Conservation (phyloP, 2,797 vertebrate genomes). For the Calcarius lapponicus region DNA sequence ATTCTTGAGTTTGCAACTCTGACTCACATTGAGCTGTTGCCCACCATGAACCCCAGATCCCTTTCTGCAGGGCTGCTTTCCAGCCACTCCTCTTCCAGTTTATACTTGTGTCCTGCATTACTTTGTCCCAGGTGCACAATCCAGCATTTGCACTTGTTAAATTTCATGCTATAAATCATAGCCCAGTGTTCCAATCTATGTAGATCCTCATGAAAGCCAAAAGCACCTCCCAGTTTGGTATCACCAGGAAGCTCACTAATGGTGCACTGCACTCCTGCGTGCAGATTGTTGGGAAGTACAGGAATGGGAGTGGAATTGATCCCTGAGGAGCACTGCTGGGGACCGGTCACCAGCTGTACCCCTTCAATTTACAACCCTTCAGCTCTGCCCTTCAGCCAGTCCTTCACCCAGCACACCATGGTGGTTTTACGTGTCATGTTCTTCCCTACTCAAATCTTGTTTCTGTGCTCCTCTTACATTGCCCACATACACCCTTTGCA, state of each 20-base stretch:
- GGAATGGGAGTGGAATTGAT: not conserved
- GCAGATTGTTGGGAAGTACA: not conserved
- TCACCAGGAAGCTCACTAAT: not conserved
- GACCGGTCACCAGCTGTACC: not conserved
- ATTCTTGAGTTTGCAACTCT: not conserved
- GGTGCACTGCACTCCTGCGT: not conserved
- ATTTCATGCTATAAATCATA: not conserved
- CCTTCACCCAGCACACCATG: not conserved
- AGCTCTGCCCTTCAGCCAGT: not conserved
- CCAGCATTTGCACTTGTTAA: accelerated
- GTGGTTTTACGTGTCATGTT: not conserved
- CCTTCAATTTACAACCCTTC: not conserved
- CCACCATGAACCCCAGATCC: not conserved
- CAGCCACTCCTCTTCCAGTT: not conserved
- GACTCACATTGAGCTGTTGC: not conserved
- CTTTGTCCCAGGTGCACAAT: accelerated
- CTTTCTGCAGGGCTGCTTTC: not conserved
- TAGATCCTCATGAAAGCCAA: not conserved
- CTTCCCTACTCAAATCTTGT: not conserved
- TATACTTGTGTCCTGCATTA: not conserved
- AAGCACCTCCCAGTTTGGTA: not conserved
- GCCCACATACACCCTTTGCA: not conserved
- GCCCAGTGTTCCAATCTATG: not conserved
- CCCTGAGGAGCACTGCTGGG: not conserved
- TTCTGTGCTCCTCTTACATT: not conserved